A percentile compares a stretch with the other conserved stretches of the same genome.
Conservation (phyloP, 2,113 vertebrate species). For the Patagioenas fasciata region DNA sequence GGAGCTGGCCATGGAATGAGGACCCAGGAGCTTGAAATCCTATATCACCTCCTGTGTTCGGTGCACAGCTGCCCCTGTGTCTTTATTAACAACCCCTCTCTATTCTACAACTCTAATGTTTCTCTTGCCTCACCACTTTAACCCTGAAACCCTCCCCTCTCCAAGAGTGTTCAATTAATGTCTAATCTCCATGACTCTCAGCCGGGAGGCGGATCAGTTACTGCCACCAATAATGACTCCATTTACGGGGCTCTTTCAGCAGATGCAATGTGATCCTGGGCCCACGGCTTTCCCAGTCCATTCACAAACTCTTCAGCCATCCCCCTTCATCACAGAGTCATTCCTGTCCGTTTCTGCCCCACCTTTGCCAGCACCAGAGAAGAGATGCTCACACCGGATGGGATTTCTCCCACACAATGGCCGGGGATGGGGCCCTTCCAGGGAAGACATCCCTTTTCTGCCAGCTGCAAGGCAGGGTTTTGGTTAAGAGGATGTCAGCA, state of each 20-base stretch:
- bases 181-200: slow-evolving; percentile 36
- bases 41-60: neutral
- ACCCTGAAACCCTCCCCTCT: neutral
- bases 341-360: neutral
- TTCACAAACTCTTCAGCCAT: slow-evolving; percentile 24
- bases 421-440: fast-evolving
- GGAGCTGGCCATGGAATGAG: neutral
- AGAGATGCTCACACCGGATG: fast-evolving
- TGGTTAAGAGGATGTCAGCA: neutral
- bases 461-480: neutral
- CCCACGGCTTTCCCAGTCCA: slow-evolving; percentile 39
- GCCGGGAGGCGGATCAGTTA: slow-evolving; percentile 52
- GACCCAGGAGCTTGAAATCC: neutral
- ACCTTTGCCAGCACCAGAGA: neutral
- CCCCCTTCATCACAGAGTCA: neutral
- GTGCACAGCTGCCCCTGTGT: slow-evolving; percentile 50
- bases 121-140: neutral
- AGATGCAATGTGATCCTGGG: slow-evolving; percentile 31
- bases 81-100: slow-evolving; percentile 27
- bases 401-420: neutral
- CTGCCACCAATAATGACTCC: slow-evolving; percentile 50
- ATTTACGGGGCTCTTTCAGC: slow-evolving; percentile 48
- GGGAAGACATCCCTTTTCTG: neutral
- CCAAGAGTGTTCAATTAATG: neutral
- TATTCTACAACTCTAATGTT: neutral